Percentiles rank a stretch among this genome's conserved stretches.
These are phyloP conservation scores for Acrocephalus scirpaceus DNA, from an alignment of 2,797 vertebrate species.

Conservation along the genomic window DNA sequence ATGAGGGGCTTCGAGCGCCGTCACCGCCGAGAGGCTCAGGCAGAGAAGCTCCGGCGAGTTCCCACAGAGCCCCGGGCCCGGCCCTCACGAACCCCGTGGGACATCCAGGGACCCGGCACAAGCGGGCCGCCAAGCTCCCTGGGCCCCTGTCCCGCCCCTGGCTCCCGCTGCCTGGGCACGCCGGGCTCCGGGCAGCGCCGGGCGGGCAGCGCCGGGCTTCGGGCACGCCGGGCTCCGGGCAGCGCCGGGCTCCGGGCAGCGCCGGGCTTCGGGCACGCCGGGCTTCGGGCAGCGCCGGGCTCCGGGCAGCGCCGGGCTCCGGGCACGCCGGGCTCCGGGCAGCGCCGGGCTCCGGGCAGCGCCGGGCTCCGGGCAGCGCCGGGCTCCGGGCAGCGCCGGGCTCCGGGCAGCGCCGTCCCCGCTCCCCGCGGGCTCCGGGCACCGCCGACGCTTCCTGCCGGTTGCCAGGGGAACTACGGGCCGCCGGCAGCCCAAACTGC, in stretches of 20 bases:
- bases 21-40: rapidly evolving
- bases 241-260: background rate
- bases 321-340: background rate
- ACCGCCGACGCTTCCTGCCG: background rate
- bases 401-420: background rate
- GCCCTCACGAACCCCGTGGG: background rate
- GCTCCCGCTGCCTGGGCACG: background rate
- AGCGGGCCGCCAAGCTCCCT: no score
- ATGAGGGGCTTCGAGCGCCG: background rate
- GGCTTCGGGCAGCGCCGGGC: background rate
- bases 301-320: no score
- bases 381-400: background rate
- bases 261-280: no score
- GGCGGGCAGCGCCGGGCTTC: background rate
- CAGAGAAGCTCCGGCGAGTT: background rate
- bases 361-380: no score
- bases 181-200: background rate
- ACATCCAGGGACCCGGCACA: rapidly evolving
- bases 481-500: background rate
- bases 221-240: no score
- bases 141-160: background rate
- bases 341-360: background rate
- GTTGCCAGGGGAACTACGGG: conserved; percentile 56
- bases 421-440: background rate
- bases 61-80: background rate